These are phyloP conservation scores for Pterocles burchelli DNA, from an alignment of 2,113 vertebrate genomes.

Conservation along the genomic window DNA sequence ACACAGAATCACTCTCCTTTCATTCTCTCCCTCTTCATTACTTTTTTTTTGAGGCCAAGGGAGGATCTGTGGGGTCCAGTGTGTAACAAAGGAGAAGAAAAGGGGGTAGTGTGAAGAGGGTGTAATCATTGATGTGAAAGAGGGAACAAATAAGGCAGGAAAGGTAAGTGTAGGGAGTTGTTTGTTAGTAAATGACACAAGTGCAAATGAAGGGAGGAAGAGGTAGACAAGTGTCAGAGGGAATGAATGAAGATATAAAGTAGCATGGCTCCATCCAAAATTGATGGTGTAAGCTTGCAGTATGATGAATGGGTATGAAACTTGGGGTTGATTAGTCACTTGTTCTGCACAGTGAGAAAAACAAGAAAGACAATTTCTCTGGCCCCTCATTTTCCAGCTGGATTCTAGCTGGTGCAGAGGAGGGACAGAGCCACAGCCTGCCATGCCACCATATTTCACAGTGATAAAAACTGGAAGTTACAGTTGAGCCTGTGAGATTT, in stretches of 20 bases:
- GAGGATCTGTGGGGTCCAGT: not conserved
- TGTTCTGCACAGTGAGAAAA: not conserved
- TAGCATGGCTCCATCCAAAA: not conserved
- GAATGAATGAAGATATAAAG: not conserved
- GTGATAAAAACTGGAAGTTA: not conserved
- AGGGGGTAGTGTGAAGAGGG: not conserved
- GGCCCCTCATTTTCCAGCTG: not conserved
- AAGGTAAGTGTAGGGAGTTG: not conserved
- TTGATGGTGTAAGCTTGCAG: not conserved
- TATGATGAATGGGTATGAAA: not conserved
- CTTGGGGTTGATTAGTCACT: not conserved
- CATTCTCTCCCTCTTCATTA: not conserved
- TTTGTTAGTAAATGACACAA: not conserved
- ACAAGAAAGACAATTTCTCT: not conserved
- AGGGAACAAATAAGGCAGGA: not conserved
- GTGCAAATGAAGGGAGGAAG: not conserved
- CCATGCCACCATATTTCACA: not conserved
- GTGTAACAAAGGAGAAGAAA: not conserved
- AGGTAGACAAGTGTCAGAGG: not conserved
- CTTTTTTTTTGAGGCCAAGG: not conserved
- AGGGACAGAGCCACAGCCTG: not conserved
- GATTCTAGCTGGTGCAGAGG: not conserved
- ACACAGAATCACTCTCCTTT: not conserved
- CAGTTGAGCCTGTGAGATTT: not conserved
- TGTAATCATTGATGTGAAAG: not conserved